Evolutionary conservation across 2,113 vertebrate species (phyloP).

Genomic region (Elgaria multicarinata): DNA sequence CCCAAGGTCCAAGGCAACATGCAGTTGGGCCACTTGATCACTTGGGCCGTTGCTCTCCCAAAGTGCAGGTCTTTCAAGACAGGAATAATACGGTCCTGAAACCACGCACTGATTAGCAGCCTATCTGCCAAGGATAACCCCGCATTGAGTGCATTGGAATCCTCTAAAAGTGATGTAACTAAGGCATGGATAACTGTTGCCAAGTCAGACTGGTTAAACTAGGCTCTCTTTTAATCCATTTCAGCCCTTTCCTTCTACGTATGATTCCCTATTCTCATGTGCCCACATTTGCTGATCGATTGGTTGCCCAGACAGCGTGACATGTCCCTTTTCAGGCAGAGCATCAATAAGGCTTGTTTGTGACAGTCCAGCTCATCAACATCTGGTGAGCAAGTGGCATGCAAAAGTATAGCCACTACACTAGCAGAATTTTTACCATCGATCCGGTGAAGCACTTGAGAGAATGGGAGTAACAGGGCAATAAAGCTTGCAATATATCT

Average conservation of each 20-base stretch:
- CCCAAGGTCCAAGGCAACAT: slow-evolving; percentile 61
- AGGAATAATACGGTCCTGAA: too few relatives aligned
- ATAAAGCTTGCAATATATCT: slow-evolving; percentile 67
- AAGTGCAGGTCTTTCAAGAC: background rate
- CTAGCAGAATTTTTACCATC: slow-evolving; percentile 57
- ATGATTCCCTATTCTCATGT: background rate
- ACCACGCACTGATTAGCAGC: too few relatives aligned
- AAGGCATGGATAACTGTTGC: too few relatives aligned
- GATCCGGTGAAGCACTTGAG: slow-evolving; percentile 72
- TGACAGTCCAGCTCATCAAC: slow-evolving; percentile 45
- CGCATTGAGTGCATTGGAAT: too few relatives aligned
- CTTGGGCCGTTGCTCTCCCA: slow-evolving; percentile 7
- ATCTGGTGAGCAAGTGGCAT: slow-evolving; percentile 50
- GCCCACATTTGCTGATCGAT: background rate
- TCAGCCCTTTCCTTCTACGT: background rate
- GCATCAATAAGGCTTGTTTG: slow-evolving; percentile 41
- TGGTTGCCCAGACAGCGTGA: background rate
- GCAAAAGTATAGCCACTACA: slow-evolving; percentile 43
- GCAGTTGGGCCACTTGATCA: slow-evolving; percentile 56
- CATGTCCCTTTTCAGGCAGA: slow-evolving; percentile 22
- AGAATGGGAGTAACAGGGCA: slow-evolving; percentile 71
- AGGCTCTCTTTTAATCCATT: background rate
- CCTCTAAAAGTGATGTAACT: too few relatives aligned
- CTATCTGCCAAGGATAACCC: too few relatives aligned
- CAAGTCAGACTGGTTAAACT: too few relatives aligned